phyloP scores from a whole-genome alignment of 2,113 vertebrate species.

The Laticauda laticaudata region DNA sequence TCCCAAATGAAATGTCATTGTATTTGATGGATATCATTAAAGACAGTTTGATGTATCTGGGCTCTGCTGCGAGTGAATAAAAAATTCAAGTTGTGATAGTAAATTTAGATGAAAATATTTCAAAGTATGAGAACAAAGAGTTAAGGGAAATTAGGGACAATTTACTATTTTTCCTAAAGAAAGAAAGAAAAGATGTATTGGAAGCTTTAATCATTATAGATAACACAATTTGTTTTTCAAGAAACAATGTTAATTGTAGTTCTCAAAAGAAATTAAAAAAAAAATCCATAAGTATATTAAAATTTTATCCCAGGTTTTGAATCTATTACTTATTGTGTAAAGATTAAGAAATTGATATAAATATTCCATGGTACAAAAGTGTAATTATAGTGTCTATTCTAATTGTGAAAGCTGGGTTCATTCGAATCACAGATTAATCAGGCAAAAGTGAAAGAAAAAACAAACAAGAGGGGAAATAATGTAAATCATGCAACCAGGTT shows the following conservation, averaged over 20 bases:
- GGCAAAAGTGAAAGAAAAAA: conserved; percentile 58
- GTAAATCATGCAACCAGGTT: conserved; percentile 60
- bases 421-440: conserved; percentile 66
- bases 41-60: conserved; percentile 47
- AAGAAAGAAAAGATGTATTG: conserved; percentile 15
- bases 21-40: conserved; percentile 50
- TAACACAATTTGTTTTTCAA: background rate
- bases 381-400: conserved; percentile 54
- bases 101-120: conserved; percentile 22
- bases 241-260: conserved; percentile 32
- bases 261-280: conserved; percentile 42
- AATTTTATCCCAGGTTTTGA: conserved; percentile 47
- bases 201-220: conserved; percentile 31
- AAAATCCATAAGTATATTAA: conserved; percentile 35
- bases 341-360: conserved; percentile 34
- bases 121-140: conserved; percentile 1
- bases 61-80: conserved; percentile 36
- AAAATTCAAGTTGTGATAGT: conserved; percentile 22
- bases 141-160: background rate
- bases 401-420: conserved; percentile 62
- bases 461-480: conserved; percentile 66
- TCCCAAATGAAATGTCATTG: conserved; percentile 38
- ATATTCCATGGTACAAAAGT: conserved; percentile 43
- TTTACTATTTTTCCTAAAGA: background rate
- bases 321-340: conserved; percentile 52